Evolutionary conservation across 2,888 invertebrate genomes (phyloP), one percentile per base, ranked within the genome.

Genomic region (Automeris io): DNA sequence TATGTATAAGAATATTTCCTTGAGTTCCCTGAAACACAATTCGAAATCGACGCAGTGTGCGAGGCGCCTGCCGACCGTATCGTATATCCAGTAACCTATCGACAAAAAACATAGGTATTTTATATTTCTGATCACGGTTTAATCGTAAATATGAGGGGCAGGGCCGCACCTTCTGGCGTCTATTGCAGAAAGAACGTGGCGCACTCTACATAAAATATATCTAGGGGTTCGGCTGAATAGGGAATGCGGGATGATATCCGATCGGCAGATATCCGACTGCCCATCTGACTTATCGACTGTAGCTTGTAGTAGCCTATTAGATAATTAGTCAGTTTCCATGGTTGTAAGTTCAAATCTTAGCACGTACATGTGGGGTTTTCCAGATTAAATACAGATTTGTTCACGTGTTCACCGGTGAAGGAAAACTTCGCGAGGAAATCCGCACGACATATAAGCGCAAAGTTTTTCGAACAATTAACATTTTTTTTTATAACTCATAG

Each of bases 61-160:
- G 23, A 32, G 37, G 19, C 34, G 21, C 25, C 24, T 16, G 19
- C 16, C 39, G 26, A 19, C 33, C 19, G 22, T 29, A 34, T 34
- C 29, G 36, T 67, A 68, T 77, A 75, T 73, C 73, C 56, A 54
- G 63, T 54, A 61, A 66, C 63, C 69, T 69, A 79, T 78, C 74
- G 78, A 66, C 72, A 76, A 78, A 79, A 80, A 81, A 80, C 66
- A 64, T 64, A 62, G 64, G 61, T 75, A 72, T 70, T 77, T 82
- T 81, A 80, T 76, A 70, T 83, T 85, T 83, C 85, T 72, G 81
- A 82, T 85, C 85, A 85, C 85, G 85, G 72, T 74, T 82, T 81
- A 79, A 83, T 83, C 85, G 85, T 85, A 85, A 85, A 85, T 85
- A 85, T 83, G 82, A 85, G 81, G 80, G 85, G 83, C 78, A 71